Evolutionary conservation across 2,113 vertebrate species (phyloP).

Genomic region (Psophia crepitans): DNA sequence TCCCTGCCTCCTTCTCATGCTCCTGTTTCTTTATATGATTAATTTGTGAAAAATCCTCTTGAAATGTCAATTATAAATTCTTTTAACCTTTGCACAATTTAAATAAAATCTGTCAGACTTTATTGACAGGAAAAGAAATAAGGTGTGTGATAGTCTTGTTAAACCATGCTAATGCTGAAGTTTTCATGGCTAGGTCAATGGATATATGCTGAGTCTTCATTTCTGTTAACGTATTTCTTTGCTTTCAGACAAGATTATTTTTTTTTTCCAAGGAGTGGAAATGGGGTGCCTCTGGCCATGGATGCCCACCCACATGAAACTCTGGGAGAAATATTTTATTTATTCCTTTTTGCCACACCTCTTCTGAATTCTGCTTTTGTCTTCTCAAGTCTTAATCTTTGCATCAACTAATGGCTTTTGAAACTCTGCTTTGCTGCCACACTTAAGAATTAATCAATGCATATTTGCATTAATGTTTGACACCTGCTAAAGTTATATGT

Average conservation of each 20-base stretch:
- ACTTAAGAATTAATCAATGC: not conserved
- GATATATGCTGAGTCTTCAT: conserved; percentile 52
- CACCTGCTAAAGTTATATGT: not conserved
- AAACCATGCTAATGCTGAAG: conserved; percentile 6
- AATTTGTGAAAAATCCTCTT: not conserved
- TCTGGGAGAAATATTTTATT: not conserved
- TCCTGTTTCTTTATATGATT: not conserved
- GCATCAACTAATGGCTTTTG: not conserved
- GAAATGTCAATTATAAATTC: not conserved
- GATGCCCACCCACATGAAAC: not conserved
- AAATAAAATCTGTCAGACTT: conserved; percentile 2
- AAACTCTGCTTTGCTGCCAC: not conserved
- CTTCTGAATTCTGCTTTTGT: not conserved
- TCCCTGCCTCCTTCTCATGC: not conserved
- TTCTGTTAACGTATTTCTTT: conserved; percentile 46
- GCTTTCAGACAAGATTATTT: conserved; percentile 21
- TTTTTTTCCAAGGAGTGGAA: not conserved
- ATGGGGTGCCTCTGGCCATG: not conserved
- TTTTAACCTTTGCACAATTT: not conserved
- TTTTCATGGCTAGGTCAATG: conserved; percentile 38
- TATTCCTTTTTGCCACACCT: not conserved
- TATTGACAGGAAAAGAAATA: not conserved
- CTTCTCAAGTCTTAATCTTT: not conserved
- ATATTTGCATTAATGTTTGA: not conserved
- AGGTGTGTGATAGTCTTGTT: not conserved